A percentile compares a stretch with the other conserved stretches of the same genome.
Conservation (phyloP, 2,888 invertebrate genomes). For the Trichogramma dendrolimi region DNA sequence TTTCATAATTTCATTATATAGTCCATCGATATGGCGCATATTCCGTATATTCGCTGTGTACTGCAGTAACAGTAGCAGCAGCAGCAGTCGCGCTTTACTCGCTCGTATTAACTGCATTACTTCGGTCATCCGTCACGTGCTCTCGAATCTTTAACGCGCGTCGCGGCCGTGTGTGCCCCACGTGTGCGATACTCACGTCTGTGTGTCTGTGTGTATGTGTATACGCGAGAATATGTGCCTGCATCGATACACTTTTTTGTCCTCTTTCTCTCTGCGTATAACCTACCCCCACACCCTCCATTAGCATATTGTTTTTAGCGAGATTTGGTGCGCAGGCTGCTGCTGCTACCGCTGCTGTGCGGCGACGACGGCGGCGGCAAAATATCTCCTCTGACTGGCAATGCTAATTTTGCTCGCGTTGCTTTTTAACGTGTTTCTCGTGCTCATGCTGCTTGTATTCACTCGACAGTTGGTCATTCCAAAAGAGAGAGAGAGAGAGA, state of each 20-base stretch:
- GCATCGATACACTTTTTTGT: background rate
- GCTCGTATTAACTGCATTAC: slow-evolving; percentile 25
- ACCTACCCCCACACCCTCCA: slow-evolving; percentile 37
- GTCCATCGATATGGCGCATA: too few species aligned
- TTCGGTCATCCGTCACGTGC: slow-evolving; percentile 22
- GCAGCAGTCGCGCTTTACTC: background rate
- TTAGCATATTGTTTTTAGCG: slow-evolving; percentile 51
- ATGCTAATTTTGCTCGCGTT: slow-evolving; percentile 12
- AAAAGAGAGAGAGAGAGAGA: too few species aligned
- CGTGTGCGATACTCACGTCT: background rate
- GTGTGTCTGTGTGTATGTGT: too few species aligned
- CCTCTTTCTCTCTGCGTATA: background rate
- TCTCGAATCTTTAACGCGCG: slow-evolving; percentile 9
- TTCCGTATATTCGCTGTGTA: background rate
- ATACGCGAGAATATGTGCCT: too few species aligned
- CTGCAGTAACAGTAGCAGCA: background rate
- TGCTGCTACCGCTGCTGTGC: too few species aligned
- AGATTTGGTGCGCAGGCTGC: too few species aligned
- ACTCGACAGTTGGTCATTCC: slow-evolving; percentile 49
- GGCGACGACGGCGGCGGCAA: too few species aligned
- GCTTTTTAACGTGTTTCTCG: slow-evolving; percentile 14
- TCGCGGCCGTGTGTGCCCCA: slow-evolving; percentile 9
- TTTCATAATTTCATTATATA: too few species aligned
- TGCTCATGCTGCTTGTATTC: slow-evolving; percentile 22
- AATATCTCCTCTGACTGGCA: too few species aligned